Evolutionary conservation across 2,113 vertebrate genomes (phyloP).

Genomic region (Cervus canadensis): DNA sequence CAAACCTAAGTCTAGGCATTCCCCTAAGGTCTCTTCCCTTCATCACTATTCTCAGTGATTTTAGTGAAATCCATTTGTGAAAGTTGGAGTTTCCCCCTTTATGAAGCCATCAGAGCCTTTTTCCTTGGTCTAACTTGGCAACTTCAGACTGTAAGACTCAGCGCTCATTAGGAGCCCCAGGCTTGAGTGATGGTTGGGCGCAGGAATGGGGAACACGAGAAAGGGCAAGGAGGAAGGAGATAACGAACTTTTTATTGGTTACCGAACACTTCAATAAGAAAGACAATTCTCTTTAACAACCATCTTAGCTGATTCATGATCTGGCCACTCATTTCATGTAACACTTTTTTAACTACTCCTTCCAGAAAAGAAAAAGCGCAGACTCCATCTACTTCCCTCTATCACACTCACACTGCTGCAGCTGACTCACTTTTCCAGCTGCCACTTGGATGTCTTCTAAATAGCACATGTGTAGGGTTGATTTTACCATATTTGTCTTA

Average conservation of each 20-base stretch:
- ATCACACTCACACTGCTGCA: background rate
- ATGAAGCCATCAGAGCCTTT: background rate
- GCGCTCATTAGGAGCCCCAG: background rate
- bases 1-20: background rate
- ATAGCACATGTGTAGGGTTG: background rate
- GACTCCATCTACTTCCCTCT: background rate
- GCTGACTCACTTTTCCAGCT: background rate
- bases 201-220: background rate
- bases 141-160: background rate
- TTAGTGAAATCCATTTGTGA: background rate
- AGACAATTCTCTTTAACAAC: background rate
- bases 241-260: background rate
- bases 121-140: background rate
- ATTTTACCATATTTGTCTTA: background rate
- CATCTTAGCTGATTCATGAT: background rate
- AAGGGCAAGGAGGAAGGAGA: background rate
- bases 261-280: background rate
- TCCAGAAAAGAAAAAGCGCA: background rate
- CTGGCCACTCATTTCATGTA: background rate
- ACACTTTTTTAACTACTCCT: background rate
- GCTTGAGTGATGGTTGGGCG: background rate
- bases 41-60: background rate
- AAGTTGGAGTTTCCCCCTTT: background rate
- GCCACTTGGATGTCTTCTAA: background rate
- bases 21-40: background rate